A percentile compares a stretch with the other conserved stretches of the same genome.
phyloP scores from a whole-genome alignment of 2,113 vertebrate genomes.

The Brevimyrus niger region DNA sequence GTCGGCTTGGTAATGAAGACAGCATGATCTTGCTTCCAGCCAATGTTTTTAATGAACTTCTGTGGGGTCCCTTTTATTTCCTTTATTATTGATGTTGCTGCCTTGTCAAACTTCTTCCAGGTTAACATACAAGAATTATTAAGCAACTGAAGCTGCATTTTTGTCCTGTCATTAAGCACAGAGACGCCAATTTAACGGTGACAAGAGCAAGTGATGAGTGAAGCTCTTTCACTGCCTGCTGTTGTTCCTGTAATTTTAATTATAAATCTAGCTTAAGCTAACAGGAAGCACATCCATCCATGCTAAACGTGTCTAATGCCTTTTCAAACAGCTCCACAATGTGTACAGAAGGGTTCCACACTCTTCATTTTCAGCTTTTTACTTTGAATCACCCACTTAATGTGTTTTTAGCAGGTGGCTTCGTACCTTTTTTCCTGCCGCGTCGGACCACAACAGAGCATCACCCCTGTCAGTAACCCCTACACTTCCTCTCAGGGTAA shows the following conservation, averaged over 20 bases:
- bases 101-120: not conserved
- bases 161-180: not conserved
- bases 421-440: rapidly evolving
- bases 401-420: constrained; percentile 20
- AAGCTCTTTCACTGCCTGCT: not conserved
- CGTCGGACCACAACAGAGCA: constrained; percentile 21
- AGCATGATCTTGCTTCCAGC: not conserved
- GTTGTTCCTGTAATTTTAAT: constrained; percentile 6
- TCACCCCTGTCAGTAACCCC: constrained; percentile 26
- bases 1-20: not conserved
- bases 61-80: constrained; percentile 1
- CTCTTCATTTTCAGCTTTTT: not conserved
- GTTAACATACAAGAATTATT: constrained; percentile 7
- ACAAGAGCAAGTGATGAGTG: not conserved
- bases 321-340: not conserved
- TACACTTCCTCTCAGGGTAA: constrained; percentile 25
- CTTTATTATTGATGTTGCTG: not conserved
- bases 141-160: not conserved
- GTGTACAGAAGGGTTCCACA: not conserved
- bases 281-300: not conserved
- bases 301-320: constrained; percentile 18
- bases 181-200: not conserved
- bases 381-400: constrained; percentile 11
- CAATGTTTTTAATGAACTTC: constrained; percentile 8
- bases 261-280: not conserved